Base-by-base conservation (phyloP, 2,113 vertebrate genomes). In the Stomatorhinus ivindoensis region DNA sequence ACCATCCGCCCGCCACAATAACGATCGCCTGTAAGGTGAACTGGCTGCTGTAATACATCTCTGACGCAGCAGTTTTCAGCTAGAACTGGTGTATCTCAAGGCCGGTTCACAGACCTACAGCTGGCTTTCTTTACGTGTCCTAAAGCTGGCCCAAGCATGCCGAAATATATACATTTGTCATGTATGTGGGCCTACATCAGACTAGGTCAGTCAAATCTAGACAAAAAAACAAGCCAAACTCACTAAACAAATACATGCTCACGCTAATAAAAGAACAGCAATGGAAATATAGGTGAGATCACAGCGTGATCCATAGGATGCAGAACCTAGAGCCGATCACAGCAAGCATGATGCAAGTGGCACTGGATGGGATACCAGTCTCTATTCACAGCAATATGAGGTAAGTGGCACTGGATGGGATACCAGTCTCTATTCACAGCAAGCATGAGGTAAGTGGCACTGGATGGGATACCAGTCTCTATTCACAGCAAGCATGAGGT, bases 1-100 rank as follows among this genome's bases (percentile, higher is more conserved):
- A 97, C 94, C 91, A 97, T 92, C 17, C 93, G 95, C 55, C 97
- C 97, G 46, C 97, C 97, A 76, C 97, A 97, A 92, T 97, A 97
- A 31, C 95, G 96, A 76, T 97, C 96, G 24, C 96, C 97, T 98
- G 91, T 50, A 93, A 93, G 51, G 7, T 4, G 27, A n/a, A 76
- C 53, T 35, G 47, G 44, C 4, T n/a, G 21, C 27, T 27, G n/a
- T 1, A 27, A 47, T 9, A 53, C 11, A 7, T 17, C 5, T 0
- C 9, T 31, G 3, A n/a, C 0, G 1, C 9, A 21, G 27, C n/a
- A 35, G 51, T 31, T 27, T 48, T 86, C 46, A 86, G 27, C 84
- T 48, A 31, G 4, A 86, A 3, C 46, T 50, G 47, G 5, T 76
- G 0, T 15, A 21, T 3, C 35, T 39, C 48, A 19, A 15, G 2